Percentiles rank a stretch among this genome's conserved stretches.
phyloP scores from a whole-genome alignment of 2,113 vertebrate genomes.

The Cochlearius cochlearius region DNA sequence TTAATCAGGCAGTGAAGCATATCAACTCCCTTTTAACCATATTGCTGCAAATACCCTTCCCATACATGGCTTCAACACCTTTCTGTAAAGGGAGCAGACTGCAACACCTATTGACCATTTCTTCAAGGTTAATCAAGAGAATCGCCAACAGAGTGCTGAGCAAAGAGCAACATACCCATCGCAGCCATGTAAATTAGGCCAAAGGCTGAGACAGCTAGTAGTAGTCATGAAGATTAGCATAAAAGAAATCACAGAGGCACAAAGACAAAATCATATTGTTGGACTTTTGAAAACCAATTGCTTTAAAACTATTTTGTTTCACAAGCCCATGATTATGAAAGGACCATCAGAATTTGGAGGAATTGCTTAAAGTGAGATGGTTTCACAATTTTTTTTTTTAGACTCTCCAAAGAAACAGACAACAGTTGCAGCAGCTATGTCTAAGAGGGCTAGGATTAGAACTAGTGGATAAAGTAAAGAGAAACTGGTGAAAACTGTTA shows the following conservation, averaged over 20 bases:
- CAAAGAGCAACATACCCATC: background rate
- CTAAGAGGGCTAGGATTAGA: background rate
- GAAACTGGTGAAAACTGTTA: background rate
- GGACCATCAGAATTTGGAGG: background rate
- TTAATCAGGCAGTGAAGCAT: background rate
- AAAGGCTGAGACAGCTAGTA: background rate
- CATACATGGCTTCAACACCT: background rate
- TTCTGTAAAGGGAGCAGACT: background rate
- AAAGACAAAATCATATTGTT: background rate
- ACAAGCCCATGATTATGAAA: background rate
- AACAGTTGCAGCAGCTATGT: background rate
- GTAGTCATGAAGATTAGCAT: background rate
- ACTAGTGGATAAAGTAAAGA: background rate
- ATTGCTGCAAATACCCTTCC: background rate
- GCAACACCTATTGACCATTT: background rate
- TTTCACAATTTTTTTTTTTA: background rate
- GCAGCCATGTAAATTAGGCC: background rate
- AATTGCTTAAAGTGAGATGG: background rate
- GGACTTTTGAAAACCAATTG: background rate
- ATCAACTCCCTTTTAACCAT: background rate
- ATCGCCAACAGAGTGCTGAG: accelerated
- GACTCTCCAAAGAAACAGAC: background rate
- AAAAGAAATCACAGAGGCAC: background rate
- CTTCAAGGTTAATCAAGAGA: background rate
- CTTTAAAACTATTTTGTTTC: background rate